These are phyloP conservation scores for Enteromius thamalakanensis DNA, from an alignment of 2,797 vertebrate genomes.

Conservation along the genomic window DNA sequence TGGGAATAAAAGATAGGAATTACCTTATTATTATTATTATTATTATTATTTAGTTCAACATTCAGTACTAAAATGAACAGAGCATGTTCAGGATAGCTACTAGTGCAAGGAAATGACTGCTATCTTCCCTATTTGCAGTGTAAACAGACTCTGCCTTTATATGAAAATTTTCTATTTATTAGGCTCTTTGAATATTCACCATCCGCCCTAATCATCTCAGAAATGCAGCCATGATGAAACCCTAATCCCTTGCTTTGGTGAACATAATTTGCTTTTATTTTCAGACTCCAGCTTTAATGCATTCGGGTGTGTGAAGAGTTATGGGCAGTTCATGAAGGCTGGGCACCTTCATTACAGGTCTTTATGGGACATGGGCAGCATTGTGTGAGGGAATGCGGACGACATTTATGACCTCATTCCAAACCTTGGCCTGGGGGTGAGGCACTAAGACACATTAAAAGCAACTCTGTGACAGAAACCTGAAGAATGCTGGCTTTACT, in stretches of 20 bases:
- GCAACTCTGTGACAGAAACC: conserved; percentile 22
- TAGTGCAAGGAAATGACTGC: not conserved
- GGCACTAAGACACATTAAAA: conserved; percentile 45
- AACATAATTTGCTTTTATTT: conserved; percentile 37
- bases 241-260: not conserved
- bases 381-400: conserved; percentile 17
- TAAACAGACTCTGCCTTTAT: not conserved
- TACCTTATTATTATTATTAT: too few species aligned
- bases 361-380: conserved; percentile 49
- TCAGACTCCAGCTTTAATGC: conserved; percentile 12
- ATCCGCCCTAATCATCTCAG: not conserved
- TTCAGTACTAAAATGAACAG: not conserved
- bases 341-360: conserved; percentile 46
- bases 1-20: too few species aligned
- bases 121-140: not conserved
- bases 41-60: not conserved
- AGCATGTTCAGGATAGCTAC: not conserved
- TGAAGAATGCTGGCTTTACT: conserved; percentile 46
- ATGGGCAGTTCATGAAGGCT: conserved; percentile 38
- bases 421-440: conserved; percentile 40
- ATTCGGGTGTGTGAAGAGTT: conserved; percentile 38
- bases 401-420: conserved; percentile 51
- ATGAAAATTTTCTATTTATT: not conserved
- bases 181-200: not conserved
- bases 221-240: not conserved